These are phyloP conservation scores for Dyspetes luteomarginatus DNA, from an alignment of 2,888 invertebrate genomes.

Conservation along the genomic window DNA sequence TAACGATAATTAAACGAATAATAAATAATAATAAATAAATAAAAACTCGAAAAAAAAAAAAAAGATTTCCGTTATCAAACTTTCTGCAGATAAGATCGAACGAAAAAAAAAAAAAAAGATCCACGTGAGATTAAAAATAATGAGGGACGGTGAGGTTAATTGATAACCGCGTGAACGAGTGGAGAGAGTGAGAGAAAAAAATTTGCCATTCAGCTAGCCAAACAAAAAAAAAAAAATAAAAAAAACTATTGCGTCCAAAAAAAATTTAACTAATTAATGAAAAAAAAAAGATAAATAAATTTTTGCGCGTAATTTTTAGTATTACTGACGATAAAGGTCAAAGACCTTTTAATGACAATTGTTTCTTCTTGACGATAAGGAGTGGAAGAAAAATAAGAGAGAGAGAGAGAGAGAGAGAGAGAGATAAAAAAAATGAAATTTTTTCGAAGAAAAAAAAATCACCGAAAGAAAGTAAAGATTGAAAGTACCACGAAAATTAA, in stretches of 20 bases:
- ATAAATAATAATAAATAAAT: slow-evolving; percentile 62
- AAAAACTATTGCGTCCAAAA: slow-evolving; percentile 81
- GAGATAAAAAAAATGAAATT: slow-evolving; percentile 28
- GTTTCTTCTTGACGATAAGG: slow-evolving; percentile 58
- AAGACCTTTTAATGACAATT: slow-evolving; percentile 65
- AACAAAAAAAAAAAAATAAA: slow-evolving; percentile 65
- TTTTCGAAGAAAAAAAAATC: slow-evolving; percentile 22
- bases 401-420: neutral
- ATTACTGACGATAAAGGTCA: slow-evolving; percentile 65
- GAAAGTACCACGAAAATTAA: slow-evolving; percentile 56
- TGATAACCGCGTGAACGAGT: neutral
- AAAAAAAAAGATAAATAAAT: slow-evolving; percentile 69
- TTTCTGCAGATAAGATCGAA: slow-evolving; percentile 51
- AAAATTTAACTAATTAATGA: slow-evolving; percentile 65
- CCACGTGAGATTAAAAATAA: slow-evolving; percentile 22
- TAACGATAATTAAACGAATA: slow-evolving; percentile 69
- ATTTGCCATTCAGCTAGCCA: slow-evolving; percentile 74
- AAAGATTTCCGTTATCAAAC: slow-evolving; percentile 45
- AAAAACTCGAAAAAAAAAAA: slow-evolving; percentile 33
- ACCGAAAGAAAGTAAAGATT: slow-evolving; percentile 47
- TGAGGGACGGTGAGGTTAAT: slow-evolving; percentile 21
- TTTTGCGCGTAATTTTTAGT: slow-evolving; percentile 72
- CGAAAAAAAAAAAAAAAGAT: slow-evolving; percentile 47
- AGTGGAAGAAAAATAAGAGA: slow-evolving; percentile 48
- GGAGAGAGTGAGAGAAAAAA: slow-evolving; percentile 45